A percentile compares a stretch with the other conserved stretches of the same genome.
Conservation (phyloP, 2,888 invertebrate species). For the Mythimna vitellina region DNA sequence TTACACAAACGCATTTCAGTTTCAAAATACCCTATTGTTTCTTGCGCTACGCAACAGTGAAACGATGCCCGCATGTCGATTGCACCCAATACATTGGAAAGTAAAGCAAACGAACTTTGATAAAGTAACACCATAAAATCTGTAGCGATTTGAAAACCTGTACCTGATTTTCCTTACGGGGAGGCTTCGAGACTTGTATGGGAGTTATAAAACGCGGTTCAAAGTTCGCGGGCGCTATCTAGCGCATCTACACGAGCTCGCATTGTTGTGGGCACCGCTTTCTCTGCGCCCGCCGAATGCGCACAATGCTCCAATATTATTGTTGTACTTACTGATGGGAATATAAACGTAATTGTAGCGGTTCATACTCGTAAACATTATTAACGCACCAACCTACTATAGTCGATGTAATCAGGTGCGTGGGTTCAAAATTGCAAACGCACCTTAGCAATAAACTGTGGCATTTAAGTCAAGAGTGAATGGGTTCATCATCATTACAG, state of each 20-base stretch:
- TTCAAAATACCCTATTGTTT: conserved; percentile 65
- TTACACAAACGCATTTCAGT: conserved; percentile 54
- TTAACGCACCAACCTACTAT: conserved; percentile 44
- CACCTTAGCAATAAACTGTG: neutral
- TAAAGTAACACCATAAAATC: conserved; percentile 59
- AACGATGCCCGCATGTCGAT: conserved; percentile 57
- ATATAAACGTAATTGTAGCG: conserved; percentile 62
- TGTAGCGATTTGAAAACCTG: conserved; percentile 61
- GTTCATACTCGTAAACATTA: conserved; percentile 59
- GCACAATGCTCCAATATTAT: conserved; percentile 70
- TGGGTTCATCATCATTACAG: neutral
- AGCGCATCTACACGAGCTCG: conserved; percentile 71
- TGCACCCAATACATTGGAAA: conserved; percentile 61
- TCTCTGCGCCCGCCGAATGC: conserved; percentile 65
- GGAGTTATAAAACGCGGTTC: conserved; percentile 68
- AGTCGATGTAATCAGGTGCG: conserved; percentile 34
- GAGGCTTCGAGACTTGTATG: conserved; percentile 57
- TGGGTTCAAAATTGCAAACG: conserved; percentile 25
- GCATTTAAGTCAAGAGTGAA: conserved; percentile 1
- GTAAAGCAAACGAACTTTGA: conserved; percentile 54
- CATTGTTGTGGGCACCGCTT: conserved; percentile 72
- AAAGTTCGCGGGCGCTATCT: conserved; percentile 73
- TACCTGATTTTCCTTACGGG: conserved; percentile 55
- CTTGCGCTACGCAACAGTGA: conserved; percentile 53
- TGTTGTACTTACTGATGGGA: conserved; percentile 64